A percentile compares a stretch with the other conserved stretches of the same genome.
Evolutionary conservation across 2,888 invertebrate genomes (phyloP).

Genomic region (Epistrophe eligans): DNA sequence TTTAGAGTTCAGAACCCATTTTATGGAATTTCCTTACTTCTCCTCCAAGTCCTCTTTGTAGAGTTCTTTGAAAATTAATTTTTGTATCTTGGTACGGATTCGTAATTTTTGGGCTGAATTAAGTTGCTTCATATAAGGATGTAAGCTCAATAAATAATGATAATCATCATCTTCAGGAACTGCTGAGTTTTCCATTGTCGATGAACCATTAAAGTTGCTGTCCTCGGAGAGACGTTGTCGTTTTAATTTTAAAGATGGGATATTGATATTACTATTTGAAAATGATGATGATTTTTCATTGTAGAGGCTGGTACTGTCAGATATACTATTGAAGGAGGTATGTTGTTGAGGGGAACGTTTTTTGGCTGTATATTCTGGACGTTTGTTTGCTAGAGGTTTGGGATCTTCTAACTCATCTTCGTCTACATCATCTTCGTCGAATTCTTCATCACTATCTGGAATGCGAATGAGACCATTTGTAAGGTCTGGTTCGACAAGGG

Average conservation of each 20-base stretch:
- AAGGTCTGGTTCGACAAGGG: conserved; percentile 83
- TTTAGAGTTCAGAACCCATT: neutral
- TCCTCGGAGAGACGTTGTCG: conserved; percentile 82
- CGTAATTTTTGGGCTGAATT: conserved; percentile 83
- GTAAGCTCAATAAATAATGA: conserved; percentile 83
- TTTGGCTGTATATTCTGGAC: conserved; percentile 27
- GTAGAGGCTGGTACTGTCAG: conserved; percentile 50
- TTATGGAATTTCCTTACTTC: conserved; percentile 77
- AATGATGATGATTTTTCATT: conserved; percentile 76
- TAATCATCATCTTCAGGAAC: conserved; percentile 84
- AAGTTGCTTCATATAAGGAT: conserved; percentile 83
- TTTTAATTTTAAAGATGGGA: conserved; percentile 82
- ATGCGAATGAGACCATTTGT: conserved; percentile 83
- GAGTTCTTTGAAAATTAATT: conserved; percentile 83
- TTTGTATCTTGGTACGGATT: conserved; percentile 84
- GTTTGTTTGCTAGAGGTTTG: conserved; percentile 51
- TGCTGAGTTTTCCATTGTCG: conserved; percentile 80
- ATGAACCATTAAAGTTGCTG: conserved; percentile 83
- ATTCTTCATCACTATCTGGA: conserved; percentile 83
- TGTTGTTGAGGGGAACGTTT: conserved; percentile 64
- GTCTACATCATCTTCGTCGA: conserved; percentile 81
- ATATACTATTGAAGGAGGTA: conserved; percentile 52
- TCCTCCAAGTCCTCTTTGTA: conserved; percentile 84
- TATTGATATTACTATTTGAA: conserved; percentile 80
- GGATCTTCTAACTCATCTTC: conserved; percentile 78